These are phyloP conservation scores for Poecile montanus DNA, from an alignment of 2,797 vertebrate genomes.

Conservation along the genomic window DNA sequence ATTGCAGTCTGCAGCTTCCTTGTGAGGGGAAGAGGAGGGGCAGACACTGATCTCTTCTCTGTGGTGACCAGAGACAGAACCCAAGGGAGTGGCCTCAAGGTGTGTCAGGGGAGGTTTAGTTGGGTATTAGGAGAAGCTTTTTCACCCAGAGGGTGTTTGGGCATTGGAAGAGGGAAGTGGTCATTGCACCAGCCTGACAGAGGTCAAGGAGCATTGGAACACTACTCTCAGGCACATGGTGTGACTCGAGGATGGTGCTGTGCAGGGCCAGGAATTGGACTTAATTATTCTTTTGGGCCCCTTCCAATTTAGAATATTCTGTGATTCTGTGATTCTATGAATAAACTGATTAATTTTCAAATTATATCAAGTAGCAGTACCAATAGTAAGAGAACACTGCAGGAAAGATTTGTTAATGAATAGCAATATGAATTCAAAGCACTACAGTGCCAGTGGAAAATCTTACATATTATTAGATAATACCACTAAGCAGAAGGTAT, in stretches of 20 bases:
- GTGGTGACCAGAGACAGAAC: neutral
- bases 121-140: accelerated
- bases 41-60: neutral
- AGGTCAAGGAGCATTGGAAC: neutral
- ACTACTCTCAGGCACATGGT: neutral
- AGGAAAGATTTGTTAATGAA: neutral
- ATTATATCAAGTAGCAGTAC: neutral
- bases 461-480: neutral
- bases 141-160: accelerated
- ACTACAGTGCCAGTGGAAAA: neutral
- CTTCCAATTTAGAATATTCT: neutral
- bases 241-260: neutral
- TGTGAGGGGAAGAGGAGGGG: neutral
- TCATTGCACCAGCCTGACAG: neutral
- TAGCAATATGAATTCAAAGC: neutral
- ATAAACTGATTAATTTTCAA: neutral
- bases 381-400: neutral
- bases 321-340: neutral
- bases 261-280: neutral
- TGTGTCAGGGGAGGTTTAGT: neutral
- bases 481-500: neutral
- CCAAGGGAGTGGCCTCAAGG: accelerated
- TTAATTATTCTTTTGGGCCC: neutral
- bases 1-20: accelerated
- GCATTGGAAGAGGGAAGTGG: neutral